phyloP scores from a whole-genome alignment of 2,888 invertebrate genomes.

The Caradrina clavipalpis region DNA sequence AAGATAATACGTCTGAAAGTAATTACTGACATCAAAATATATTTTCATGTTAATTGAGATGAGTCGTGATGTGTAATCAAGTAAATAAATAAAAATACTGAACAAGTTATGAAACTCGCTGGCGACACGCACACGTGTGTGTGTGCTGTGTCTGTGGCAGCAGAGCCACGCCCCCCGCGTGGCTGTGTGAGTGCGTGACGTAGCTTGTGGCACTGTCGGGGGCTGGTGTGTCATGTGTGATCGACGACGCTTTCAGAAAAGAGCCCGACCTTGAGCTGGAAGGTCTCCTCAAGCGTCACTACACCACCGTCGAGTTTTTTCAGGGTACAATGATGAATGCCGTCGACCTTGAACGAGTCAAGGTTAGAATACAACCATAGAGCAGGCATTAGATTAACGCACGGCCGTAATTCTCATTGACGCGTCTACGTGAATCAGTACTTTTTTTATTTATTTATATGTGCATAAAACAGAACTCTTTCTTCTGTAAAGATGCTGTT shows the following conservation, averaged over 20 bases:
- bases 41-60: not conserved
- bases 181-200: slow-evolving; percentile 33
- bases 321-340: slow-evolving; percentile 99
- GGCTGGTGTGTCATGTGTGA: slow-evolving; percentile 80
- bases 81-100: slow-evolving; percentile 43
- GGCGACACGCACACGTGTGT: slow-evolving; percentile 13
- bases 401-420: slow-evolving; percentile 90
- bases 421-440: slow-evolving; percentile 86
- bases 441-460: slow-evolving; percentile 84
- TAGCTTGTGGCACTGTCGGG: slow-evolving; percentile 48
- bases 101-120: slow-evolving; percentile 27
- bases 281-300: slow-evolving; percentile 99
- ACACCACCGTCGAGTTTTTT: slow-evolving; percentile 99
- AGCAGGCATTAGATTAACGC: slow-evolving; percentile 89
- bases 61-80: slow-evolving; percentile 10
- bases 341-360: slow-evolving; percentile 99
- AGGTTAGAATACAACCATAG: slow-evolving; percentile 94
- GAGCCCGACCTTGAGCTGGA: slow-evolving; percentile 99
- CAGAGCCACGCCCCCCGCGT: slow-evolving; percentile 22
- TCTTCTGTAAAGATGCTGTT: slow-evolving; percentile 88
- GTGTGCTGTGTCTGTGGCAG: slow-evolving; percentile 28
- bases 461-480: slow-evolving; percentile 87
- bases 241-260: slow-evolving; percentile 95
- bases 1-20: slow-evolving; percentile 22
- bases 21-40: slow-evolving; percentile 25